Conservation (phyloP, 2,797 vertebrate species). For the Meda fulgida region DNA sequence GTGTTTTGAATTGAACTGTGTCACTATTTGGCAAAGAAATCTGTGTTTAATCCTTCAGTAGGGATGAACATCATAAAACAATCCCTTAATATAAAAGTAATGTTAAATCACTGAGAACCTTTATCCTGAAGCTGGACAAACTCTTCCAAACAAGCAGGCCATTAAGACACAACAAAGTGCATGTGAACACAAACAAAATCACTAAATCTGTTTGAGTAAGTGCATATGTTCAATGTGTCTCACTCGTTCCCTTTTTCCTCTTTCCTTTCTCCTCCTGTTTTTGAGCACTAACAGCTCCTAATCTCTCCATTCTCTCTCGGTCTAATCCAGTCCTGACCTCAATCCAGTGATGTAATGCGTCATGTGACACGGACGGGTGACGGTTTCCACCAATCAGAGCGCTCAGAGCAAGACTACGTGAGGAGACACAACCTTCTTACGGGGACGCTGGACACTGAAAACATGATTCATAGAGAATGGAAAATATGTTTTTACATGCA, state of each 20-base stretch:
- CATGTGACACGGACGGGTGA: conserved; percentile 74
- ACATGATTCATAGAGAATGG: not conserved
- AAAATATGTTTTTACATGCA: not conserved
- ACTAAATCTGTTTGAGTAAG: conserved; percentile 1
- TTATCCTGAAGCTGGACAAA: not conserved
- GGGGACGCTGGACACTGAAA: not conserved
- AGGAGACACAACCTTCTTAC: conserved; percentile 66
- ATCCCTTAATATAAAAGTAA: not conserved
- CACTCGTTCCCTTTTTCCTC: conserved; percentile 28
- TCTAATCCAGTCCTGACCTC: conserved; percentile 83
- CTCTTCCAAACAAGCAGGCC: not conserved
- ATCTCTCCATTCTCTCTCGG: conserved; percentile 51
- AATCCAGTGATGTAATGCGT: conserved; percentile 85
- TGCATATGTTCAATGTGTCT: not conserved
- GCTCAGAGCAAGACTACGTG: conserved; percentile 62
- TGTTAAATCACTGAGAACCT: not conserved
- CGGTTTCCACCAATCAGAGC: conserved; percentile 69
- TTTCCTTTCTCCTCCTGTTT: conserved; percentile 33
- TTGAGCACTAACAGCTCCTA: conserved; percentile 16
- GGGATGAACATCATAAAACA: not conserved
- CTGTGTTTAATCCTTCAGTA: not conserved
- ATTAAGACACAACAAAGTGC: not conserved
- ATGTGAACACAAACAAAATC: not conserved
- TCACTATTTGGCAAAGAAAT: not conserved
- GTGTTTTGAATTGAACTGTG: not conserved